Evolutionary conservation across 2,888 invertebrate species (phyloP).

Genomic region (Mechanitis messenoides): DNA sequence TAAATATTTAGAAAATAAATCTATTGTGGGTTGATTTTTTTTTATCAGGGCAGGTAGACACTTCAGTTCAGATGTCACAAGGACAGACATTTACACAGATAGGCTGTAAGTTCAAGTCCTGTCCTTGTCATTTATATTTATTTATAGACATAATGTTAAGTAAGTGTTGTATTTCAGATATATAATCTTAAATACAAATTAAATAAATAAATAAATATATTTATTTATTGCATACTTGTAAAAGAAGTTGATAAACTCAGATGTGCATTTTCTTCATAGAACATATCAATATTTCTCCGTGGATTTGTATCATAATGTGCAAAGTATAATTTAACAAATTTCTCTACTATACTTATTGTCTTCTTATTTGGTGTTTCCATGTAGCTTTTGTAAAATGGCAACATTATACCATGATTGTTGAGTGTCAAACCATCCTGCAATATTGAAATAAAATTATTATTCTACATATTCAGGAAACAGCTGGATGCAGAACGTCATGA

Average conservation of each 20-base stretch:
- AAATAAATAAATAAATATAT: background rate
- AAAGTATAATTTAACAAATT: conserved; percentile 58
- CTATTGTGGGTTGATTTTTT: too few relatives aligned
- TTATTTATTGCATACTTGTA: conserved; percentile 32
- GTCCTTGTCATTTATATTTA: too few relatives aligned
- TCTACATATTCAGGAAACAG: too few relatives aligned
- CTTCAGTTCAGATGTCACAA: too few relatives aligned
- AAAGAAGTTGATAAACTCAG: conserved; percentile 42
- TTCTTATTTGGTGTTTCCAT: conserved; percentile 40
- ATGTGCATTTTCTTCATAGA: conserved; percentile 42
- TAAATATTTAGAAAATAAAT: too few relatives aligned
- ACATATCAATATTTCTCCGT: conserved; percentile 37
- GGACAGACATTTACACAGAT: too few relatives aligned
- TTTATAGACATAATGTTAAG: too few relatives aligned
- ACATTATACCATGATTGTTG: conserved; percentile 46
- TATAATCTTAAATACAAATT: conserved; percentile 7
- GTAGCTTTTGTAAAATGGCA: conserved; percentile 55
- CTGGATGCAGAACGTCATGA: too few relatives aligned
- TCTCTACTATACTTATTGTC: conserved; percentile 55
- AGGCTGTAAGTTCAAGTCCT: too few relatives aligned
- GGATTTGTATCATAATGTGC: conserved; percentile 46
- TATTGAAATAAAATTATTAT: conserved; percentile 7
- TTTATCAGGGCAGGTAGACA: too few relatives aligned
- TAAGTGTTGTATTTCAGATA: too few relatives aligned
- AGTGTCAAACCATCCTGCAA: conserved; percentile 62